Percentiles rank a stretch among this genome's conserved stretches.
phyloP scores from a whole-genome alignment of 1,140 invertebrate species.

The Aphidius ervi region DNA sequence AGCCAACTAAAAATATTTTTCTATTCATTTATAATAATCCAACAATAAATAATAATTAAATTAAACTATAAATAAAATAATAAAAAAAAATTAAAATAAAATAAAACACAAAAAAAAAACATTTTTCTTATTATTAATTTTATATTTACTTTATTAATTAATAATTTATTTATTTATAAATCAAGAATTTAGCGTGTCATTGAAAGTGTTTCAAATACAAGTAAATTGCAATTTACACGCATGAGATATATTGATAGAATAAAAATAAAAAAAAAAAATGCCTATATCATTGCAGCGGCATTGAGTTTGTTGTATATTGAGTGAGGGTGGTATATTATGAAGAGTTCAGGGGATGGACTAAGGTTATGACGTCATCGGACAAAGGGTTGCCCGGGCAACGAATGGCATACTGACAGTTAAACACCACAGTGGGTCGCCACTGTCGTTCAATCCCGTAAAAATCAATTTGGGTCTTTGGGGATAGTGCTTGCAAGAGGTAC shows the following conservation, averaged over 20 bases:
- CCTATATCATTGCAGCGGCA: neutral
- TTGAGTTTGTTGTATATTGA: neutral
- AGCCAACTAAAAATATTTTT: too few species aligned
- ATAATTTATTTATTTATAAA: too few species aligned
- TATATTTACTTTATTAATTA: too few species aligned
- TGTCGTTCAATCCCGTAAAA: constrained; percentile 43
- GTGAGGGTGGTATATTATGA: too few species aligned
- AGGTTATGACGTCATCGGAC: constrained; percentile 41
- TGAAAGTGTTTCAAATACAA: neutral
- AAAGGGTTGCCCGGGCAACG: constrained; percentile 47
- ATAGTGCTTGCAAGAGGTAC: constrained; percentile 25
- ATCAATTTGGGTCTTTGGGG: constrained; percentile 51
- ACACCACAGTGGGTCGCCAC: constrained; percentile 47
- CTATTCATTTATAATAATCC: too few species aligned
- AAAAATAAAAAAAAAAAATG: neutral
- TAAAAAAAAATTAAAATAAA: too few species aligned
- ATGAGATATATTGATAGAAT: neutral
- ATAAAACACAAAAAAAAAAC: too few species aligned
- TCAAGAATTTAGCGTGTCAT: too few species aligned
- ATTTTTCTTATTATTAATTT: too few species aligned
- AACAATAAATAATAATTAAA: too few species aligned
- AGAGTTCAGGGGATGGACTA: constrained; percentile 1
- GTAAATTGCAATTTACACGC: neutral
- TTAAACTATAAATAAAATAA: too few species aligned
- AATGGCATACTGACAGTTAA: constrained; percentile 35